Base-by-base conservation (phyloP, 2,888 invertebrate species). In the Euzetes globulus region DNA sequence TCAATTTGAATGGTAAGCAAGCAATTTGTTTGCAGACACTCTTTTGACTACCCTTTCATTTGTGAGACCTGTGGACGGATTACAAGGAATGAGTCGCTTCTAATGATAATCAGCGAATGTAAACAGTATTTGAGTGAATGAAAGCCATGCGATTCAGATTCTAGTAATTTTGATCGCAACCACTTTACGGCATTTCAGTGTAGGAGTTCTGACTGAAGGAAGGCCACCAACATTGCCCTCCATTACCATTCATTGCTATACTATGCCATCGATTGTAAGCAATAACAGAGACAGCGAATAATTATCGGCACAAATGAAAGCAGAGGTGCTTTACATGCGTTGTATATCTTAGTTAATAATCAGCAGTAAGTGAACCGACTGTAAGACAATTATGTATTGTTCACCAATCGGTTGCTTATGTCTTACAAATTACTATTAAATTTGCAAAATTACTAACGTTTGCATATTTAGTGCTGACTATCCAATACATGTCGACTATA, bases 361-460 rank as follows among this genome's bases (percentile, higher is more conserved):
- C 29, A 63, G 29, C 7, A n/a, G 63, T 63, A 63, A 33, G 37
- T 37, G 17, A 63, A 33, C 63, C 37, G 29, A 33, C 33, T 63
- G 17, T n/a, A 25, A 37, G 19, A 15, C 63, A 63, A 63, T 63
- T 63, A 63, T 63, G 63, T 63, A 33, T 63, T 63, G 63, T 63
- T 63, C 63, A n/a, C 19, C 63, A 63, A 63, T 37, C n/a, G 63
- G 63, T 63, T 63, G 27, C 27, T 60, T 60, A 60, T 60, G 60
- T 27, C 60, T 22, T 25, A 60, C 60, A 60, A 60, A 25, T 60
- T 25, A 27, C 29, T 27, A 60, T 33, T 33, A 27, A 60, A 60
- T 55, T 22, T 22, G 13, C 55, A 22, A 22, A 55, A 55, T 9
- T 55, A 22, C 19, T 11, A 22, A 22, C 19, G 22, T 55, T 55